These are phyloP conservation scores for Empis stercorea DNA, from an alignment of 2,888 invertebrate genomes.

Conservation along the genomic window DNA sequence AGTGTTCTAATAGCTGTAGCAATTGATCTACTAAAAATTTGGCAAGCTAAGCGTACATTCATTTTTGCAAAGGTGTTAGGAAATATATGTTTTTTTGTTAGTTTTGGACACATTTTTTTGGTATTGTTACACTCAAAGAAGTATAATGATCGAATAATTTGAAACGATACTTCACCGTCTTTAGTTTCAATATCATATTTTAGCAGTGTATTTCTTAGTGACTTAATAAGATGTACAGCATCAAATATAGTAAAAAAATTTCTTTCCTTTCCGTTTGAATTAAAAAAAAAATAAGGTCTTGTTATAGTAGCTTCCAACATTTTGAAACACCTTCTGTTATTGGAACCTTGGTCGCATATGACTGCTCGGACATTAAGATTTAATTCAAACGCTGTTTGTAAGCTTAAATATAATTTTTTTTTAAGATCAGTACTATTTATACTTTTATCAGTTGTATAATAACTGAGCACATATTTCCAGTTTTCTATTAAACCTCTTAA, in stretches of 20 bases:
- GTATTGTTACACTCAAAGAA: too few species aligned
- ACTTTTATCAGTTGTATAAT: too few species aligned
- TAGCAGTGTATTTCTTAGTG: not conserved
- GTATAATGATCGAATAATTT: not conserved
- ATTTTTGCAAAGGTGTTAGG: conserved; percentile 3
- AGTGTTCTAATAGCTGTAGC: conserved; percentile 1
- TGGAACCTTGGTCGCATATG: not conserved
- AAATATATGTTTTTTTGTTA: not conserved
- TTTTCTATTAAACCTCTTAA: too few species aligned
- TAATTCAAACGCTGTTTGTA: not conserved
- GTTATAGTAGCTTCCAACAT: too few species aligned
- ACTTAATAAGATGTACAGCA: not conserved
- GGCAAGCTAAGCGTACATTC: not conserved
- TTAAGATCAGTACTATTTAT: too few species aligned
- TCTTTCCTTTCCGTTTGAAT: not conserved
- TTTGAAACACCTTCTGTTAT: not conserved
- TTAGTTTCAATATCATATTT: not conserved
- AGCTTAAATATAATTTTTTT: not conserved
- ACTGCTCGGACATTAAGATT: not conserved
- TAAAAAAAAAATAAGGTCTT: not conserved
- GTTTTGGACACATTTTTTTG: conserved; percentile 2
- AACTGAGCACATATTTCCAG: too few species aligned
- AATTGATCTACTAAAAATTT: conserved; percentile 1
- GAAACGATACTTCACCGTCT: not conserved
- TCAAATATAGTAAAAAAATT: not conserved